A percentile compares a stretch with the other conserved stretches of the same genome.
phyloP scores from a whole-genome alignment of 2,113 vertebrate genomes.

The Myotis brandtii region DNA sequence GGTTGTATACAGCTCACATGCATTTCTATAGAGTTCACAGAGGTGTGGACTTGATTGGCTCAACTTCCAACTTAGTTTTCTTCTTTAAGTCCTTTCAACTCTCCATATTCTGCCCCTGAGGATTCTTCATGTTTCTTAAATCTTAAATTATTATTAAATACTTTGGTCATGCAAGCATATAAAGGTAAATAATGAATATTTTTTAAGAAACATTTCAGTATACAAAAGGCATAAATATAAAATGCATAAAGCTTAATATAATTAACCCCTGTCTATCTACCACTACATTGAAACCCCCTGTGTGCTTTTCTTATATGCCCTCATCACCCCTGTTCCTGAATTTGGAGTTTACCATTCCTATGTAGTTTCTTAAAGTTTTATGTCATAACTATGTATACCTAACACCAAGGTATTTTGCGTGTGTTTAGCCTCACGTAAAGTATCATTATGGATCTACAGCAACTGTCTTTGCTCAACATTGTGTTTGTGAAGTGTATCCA shows the following conservation, averaged over 20 bases:
- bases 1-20: neutral
- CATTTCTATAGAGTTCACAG: rapidly evolving
- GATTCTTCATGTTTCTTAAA: constrained; percentile 30
- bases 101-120: neutral
- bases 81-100: neutral
- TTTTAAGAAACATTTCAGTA: constrained; percentile 20
- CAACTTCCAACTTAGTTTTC: neutral
- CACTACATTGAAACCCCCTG: neutral
- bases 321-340: neutral
- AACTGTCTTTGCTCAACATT: neutral
- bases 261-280: neutral
- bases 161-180: neutral
- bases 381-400: neutral
- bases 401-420: neutral
- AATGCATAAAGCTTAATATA: neutral
- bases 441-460: neutral
- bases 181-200: neutral
- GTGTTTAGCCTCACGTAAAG: neutral
- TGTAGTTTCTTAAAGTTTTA: neutral
- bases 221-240: neutral
- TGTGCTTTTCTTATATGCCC: neutral
- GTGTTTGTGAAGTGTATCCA: neutral
- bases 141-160: neutral
- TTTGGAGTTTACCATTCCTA: neutral
- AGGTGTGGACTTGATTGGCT: neutral